A percentile compares a stretch with the other conserved stretches of the same genome.
These are phyloP conservation scores for Metallyticus violacea DNA, from an alignment of 2,888 invertebrate species.

Conservation along the genomic window DNA sequence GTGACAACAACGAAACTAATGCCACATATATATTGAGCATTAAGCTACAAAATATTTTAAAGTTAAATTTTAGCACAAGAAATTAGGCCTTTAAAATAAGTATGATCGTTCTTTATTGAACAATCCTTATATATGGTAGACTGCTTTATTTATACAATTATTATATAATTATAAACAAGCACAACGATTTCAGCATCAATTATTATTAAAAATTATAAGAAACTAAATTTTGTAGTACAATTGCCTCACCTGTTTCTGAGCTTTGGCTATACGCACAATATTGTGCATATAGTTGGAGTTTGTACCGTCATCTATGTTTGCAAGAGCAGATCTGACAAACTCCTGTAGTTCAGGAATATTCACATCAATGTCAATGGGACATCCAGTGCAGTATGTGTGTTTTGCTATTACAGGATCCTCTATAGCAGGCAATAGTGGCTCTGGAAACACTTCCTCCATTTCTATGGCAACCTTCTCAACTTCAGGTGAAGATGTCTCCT, in stretches of 20 bases:
- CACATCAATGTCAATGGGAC: slow-evolving; percentile 35
- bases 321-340: slow-evolving; percentile 37
- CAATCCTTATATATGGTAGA: no score
- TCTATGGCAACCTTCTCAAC: background rate
- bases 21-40: no score
- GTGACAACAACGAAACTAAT: no score
- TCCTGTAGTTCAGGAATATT: slow-evolving; percentile 36
- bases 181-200: no score
- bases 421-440: background rate
- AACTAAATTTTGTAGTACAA: no score
- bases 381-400: slow-evolving; percentile 36
- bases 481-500: background rate
- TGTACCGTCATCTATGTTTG: slow-evolving; percentile 30
- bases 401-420: slow-evolving; percentile 30
- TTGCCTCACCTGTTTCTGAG: slow-evolving; percentile 36
- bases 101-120: no score
- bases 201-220: no score
- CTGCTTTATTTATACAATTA: background rate
- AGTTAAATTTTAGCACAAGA: no score
- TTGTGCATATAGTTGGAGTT: slow-evolving; percentile 30
- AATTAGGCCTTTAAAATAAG: no score
- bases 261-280: slow-evolving; percentile 37
- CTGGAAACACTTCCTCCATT: background rate
- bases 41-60: no score
- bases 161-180: no score